A percentile compares a stretch with the other conserved stretches of the same genome.
Evolutionary conservation across 2,797 vertebrate genomes (phyloP).

Genomic region (Gymnothorax javanicus): DNA sequence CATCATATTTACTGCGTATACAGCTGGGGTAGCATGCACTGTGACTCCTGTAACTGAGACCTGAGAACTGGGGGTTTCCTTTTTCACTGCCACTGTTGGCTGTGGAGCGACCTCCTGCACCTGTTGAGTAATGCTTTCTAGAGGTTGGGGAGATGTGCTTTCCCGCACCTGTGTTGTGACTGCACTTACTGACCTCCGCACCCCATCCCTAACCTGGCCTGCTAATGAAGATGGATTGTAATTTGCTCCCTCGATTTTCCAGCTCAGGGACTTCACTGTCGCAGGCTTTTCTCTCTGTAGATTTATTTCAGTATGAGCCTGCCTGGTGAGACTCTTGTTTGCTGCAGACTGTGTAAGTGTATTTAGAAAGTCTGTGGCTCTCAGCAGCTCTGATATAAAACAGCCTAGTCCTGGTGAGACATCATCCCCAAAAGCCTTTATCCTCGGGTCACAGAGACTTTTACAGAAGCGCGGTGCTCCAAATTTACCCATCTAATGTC

Average conservation of each 20-base stretch:
- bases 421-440: not conserved
- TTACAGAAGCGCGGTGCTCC: not conserved
- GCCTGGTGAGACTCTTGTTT: not conserved
- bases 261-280: not conserved
- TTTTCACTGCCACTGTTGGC: no score
- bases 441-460: not conserved
- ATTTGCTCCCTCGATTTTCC: slow-evolving; percentile 6
- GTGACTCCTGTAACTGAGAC: not conserved
- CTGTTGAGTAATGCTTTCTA: not conserved
- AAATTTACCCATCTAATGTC: not conserved
- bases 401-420: not conserved
- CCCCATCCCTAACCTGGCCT: not conserved
- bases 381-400: not conserved
- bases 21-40: not conserved
- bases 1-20: not conserved
- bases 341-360: not conserved
- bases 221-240: not conserved
- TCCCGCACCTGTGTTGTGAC: not conserved
- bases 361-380: not conserved
- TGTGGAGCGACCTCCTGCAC: not conserved
- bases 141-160: not conserved
- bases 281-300: not conserved
- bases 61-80: no score
- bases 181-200: slow-evolving; percentile 1
- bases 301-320: slow-evolving; percentile 1